Base-by-base conservation (phyloP, 2,888 invertebrate genomes). In the Microctonus aethiopoides region DNA sequence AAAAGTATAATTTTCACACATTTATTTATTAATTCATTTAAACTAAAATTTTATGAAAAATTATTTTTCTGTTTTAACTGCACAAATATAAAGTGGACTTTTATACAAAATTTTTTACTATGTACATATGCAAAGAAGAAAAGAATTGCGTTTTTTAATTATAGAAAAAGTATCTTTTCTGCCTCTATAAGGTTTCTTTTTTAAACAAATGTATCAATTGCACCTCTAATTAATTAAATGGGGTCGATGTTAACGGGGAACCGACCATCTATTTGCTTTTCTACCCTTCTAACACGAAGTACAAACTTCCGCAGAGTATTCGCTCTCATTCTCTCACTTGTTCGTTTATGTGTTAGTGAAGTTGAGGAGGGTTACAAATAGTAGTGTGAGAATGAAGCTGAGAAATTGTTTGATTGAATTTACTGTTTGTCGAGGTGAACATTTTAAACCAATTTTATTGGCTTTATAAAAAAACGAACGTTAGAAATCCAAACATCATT, bases 251-350 rank as follows among this genome's bases (percentile, higher is more conserved):
- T 54, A 51, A 54, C 64, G 32, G 34, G 13, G 54, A 64, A 64
- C 34, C 54, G 52, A 54, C 52, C 16, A 64, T 64, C 64, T 64
- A 64, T 64, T 64, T 64, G 64, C 52, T 64, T n/a, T 64, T 34
- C 51, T 52, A 54, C 64, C 64, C 64, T 64, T 34, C 13, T 52
- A 64, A 64, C 54, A 52, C 54, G 13, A 64, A 64, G 64, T 64
- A 22, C 24, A 64, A 64, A 64, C 64, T 64, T 64, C 36, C 64
- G 52, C 11, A 56, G 13, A 56, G 13, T 11, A 13, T 6, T 13
- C n/a, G 11, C 34, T 46, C 46, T 7, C 46, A 9, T 16, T n/a
- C 46, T 46, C 16, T 16, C 46, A 16, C 46, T 46, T 16, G 9
- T 46, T n/a, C 46, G 16, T 46, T 46, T 1, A 20, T 46, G 20